Evolutionary conservation across 2,888 invertebrate species (phyloP), one percentile per base, ranked within the genome.

Genomic region (Adineta ricciae): DNA sequence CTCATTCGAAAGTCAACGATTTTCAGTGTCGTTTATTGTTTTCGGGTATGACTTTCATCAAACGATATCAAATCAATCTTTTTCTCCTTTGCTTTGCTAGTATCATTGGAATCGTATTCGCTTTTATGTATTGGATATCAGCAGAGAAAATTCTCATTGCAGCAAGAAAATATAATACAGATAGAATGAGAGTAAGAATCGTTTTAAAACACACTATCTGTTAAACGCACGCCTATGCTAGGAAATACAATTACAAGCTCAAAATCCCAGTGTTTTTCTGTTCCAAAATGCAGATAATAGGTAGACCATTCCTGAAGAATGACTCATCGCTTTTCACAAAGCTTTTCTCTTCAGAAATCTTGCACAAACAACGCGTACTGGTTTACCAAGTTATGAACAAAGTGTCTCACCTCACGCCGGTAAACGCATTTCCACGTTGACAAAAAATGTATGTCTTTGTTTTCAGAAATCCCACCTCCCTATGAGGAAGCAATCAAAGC

Each of bases 11-110:
- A 78, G 41, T 24, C 78, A 78, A 78, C 7, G 78, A 41, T 78
- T 78, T 78, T 78, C 78, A 11, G 78, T 78, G 24, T 78, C 78
- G n/a, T 78, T 78, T 78, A 78, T 78, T 78, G 78, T 78, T 78
- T 78, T 78, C 24, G 78, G 78, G 78, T 78, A 78, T 78, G 24
- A 2, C 7, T 41, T 78, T 41, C n/a, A 46, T 46, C 5, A 3
- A 7, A 50, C 2, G 9, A 50, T 50, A 16, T 50, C 19, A 27
- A 27, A 4, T 14, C 14, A 56, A 24, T 32, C 16, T 19, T 0
- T 32, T n/a, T n/a, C n/a, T 46, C 46, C 5, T 46, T 46, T 46
- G 5, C 32, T 27, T 32, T 64, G 7, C 24, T n/a, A 78, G 78
- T 78, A 41, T 21, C n/a, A 78, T 78, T n/a, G 41, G 78, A 24